A percentile compares a stretch with the other conserved stretches of the same genome.
phyloP scores from a whole-genome alignment of 2,113 vertebrate genomes.

The Henicopernis longicauda region DNA sequence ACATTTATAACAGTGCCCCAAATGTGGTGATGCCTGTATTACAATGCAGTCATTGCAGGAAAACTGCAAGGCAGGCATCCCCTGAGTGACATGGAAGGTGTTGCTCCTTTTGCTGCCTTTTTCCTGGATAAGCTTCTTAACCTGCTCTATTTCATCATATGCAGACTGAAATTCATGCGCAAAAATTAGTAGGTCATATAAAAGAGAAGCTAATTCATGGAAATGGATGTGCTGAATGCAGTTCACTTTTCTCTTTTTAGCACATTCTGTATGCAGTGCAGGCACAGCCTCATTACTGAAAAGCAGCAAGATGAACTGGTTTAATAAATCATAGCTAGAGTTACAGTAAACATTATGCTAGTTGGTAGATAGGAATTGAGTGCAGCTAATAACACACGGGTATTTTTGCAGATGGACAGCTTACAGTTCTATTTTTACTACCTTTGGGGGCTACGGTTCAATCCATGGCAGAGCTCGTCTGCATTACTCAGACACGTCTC shows the following conservation, averaged over 20 bases:
- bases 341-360: background rate
- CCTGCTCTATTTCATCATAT: background rate
- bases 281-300: background rate
- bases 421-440: conserved; percentile 17
- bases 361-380: background rate
- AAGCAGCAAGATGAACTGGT: background rate
- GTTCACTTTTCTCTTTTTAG: background rate
- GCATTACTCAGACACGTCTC: background rate
- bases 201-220: background rate
- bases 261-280: background rate
- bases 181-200: background rate
- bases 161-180: background rate
- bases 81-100: background rate
- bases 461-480: background rate
- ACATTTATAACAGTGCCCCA: background rate
- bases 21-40: background rate
- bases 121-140: background rate
- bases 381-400: background rate
- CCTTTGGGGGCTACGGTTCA: background rate
- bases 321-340: background rate
- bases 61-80: background rate
- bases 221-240: background rate
- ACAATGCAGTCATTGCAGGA: background rate
- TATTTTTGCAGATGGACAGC: conserved; percentile 10
- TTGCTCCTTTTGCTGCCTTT: background rate